Base-by-base conservation (phyloP, 2,113 vertebrate genomes). In the Zosterops borbonicus region DNA sequence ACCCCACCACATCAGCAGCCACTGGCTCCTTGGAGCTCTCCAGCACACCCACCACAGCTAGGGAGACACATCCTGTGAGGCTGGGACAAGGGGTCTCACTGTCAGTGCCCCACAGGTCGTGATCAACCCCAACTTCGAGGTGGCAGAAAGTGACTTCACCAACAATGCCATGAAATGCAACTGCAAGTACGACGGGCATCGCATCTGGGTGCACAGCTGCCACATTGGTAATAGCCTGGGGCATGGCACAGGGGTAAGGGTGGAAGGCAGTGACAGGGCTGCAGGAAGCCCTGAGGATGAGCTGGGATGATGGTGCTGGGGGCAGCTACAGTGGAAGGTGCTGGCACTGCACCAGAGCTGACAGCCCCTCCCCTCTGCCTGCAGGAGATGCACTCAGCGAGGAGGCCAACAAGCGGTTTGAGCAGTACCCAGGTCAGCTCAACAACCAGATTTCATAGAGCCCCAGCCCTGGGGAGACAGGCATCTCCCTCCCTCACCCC, bases 151-250 rank as follows among this genome's bases (percentile, higher is more conserved):
- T 5, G 99, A 99, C 96, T 99, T 99, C 97, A 99, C 98, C 97
- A 99, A 99, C 97, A 99, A 99, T 0, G 99, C 98, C 90, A 99
- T 99, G 99, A 99, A 98, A 81, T 99, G 99, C 91, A 99, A 99
- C 98, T 99, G 99, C 97, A 99, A 99, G 96, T 99, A 99, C 1
- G 99, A 99, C 0, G 99, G 99, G 9, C 98, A 99, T 56, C 98
- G 99, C 63, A 98, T 99, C 97, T 99, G 99, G 99, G 97, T 99
- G 92, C 99, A 99, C 93, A 99, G 98, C 98, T 99, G 99, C 91
- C 99, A 99, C 89, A 98, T 98, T 0, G 99, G 99, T 99, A 96
- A 96, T 22, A 3, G 9, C 23, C 29, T 4, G 1, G n/a, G 62
- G 21, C 0, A 0, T 0, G 0, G 42, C 41, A 3, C 0, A 0